Conservation (phyloP, 2,113 vertebrate genomes). For the Nyctibius bracteatus region DNA sequence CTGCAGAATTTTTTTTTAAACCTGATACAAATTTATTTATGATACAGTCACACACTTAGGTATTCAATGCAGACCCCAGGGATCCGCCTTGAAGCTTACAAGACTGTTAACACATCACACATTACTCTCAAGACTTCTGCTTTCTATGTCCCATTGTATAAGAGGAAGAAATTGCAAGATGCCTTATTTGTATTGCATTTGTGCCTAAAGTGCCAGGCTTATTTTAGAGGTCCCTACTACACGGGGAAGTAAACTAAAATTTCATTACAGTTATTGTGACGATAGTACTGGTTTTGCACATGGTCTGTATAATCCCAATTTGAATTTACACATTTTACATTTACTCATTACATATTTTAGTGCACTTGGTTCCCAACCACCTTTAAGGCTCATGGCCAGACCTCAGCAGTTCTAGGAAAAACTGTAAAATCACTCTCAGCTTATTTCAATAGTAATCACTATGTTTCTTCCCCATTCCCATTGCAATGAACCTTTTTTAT, state of each 20-base stretch:
- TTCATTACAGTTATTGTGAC: not conserved
- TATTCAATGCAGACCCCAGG: not conserved
- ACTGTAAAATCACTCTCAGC: not conserved
- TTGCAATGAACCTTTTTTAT: not conserved
- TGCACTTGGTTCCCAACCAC: not conserved
- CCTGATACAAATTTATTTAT: not conserved
- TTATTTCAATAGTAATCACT: not conserved
- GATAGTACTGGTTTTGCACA: not conserved
- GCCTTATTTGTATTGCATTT: not conserved
- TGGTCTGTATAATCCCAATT: not conserved
- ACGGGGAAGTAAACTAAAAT: not conserved
- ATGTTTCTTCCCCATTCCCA: not conserved
- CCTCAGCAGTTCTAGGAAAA: not conserved
- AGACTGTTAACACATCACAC: not conserved
- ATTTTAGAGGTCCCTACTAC: not conserved
- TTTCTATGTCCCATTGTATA: not conserved
- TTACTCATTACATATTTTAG: not conserved
- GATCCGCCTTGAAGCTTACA: not conserved
- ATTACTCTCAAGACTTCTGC: not conserved
- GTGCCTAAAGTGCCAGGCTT: not conserved
- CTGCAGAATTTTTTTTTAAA: not conserved
- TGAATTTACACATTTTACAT: not conserved
- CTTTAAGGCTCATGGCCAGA: not conserved
- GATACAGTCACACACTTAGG: not conserved
- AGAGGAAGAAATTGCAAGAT: not conserved